Evolutionary conservation across 2,888 invertebrate species (phyloP), one percentile per base, ranked within the genome.

Genomic region (Drosophila siamana): DNA sequence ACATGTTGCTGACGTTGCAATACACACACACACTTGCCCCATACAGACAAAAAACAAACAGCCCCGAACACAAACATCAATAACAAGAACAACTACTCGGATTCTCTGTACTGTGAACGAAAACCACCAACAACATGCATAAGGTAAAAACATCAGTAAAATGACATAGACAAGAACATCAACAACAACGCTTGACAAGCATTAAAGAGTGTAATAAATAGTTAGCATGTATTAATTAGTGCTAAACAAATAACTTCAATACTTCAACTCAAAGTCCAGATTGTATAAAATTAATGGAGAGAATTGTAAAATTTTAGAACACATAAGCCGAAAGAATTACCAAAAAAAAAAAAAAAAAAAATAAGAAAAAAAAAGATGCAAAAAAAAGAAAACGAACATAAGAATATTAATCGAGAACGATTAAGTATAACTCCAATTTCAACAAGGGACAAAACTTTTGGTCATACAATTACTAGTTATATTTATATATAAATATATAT

Each of bases 41-140:
- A 57, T 44, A 65, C 48, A 40, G 41, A 69, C 64, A 70, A 36
- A 3, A 3, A 9, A 36, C 15, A 38, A 5, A 38, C 36, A 9
- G 19, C 19, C 19, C 19, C n/a, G n/a, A 19, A 19, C 19, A 19
- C 19, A 19, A 19, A 67, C 59, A 67, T 69, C 51, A 61, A 62
- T 19, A 66, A 44, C 52, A 72, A 65, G 57, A 74, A 71, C 62
- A 84, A 80, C 84, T 73, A 80, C 84, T 73, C 69, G 69, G 79
- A 86, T 87, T 83, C 85, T 83, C 83, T 83, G 82, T 81, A 83
- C 87, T 83, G 87, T 83, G 78, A 83, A 83, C 83, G 82, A 82
- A 84, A 71, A 83, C 86, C 85, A 83, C 83, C 82, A 82, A 69
- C 78, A 85, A 73, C 28, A 61, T 38, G 64, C 59, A 51, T 66